Evolutionary conservation across 64 coral and sea anemone genomes (phyloP).

Genomic region (Pocillopora damicornis): DNA sequence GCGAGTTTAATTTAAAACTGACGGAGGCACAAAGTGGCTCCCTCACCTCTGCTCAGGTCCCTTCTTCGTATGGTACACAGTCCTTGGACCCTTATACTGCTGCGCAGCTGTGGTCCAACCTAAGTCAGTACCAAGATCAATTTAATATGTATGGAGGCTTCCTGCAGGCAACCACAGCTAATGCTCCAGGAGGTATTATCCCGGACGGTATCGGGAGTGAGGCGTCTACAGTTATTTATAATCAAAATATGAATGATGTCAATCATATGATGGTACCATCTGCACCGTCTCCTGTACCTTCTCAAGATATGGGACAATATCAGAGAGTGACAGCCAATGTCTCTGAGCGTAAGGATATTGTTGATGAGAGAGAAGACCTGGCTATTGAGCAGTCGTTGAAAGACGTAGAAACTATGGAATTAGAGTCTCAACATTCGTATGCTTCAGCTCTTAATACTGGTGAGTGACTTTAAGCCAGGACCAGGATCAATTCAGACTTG

Average conservation of each 20-base stretch:
- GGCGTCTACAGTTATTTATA: background rate
- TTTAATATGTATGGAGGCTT: constrained; percentile 18
- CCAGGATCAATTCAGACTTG: too few species aligned
- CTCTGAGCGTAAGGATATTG: constrained; percentile 44
- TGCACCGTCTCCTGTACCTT: background rate
- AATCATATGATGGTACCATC: constrained; percentile 5
- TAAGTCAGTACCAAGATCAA: constrained; percentile 22
- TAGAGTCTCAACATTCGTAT: constrained; percentile 74
- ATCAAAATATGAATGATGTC: constrained; percentile 6
- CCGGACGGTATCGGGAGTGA: constrained; percentile 7
- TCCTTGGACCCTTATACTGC: constrained; percentile 28
- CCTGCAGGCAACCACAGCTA: background rate
- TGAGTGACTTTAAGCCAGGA: constrained; percentile 17
- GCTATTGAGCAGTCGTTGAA: constrained; percentile 71
- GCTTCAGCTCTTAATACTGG: constrained; percentile 64
- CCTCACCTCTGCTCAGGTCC: background rate
- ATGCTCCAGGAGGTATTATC: constrained; percentile 23
- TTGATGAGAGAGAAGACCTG: constrained; percentile 83
- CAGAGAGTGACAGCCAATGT: background rate
- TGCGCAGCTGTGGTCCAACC: constrained; percentile 10
- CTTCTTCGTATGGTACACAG: constrained; percentile 11
- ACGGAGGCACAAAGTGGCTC: background rate
- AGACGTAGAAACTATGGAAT: constrained; percentile 54
- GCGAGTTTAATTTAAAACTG: background rate
- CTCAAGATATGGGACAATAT: background rate